phyloP scores from a whole-genome alignment of 2,797 vertebrate genomes.

The Poecilia picta region DNA sequence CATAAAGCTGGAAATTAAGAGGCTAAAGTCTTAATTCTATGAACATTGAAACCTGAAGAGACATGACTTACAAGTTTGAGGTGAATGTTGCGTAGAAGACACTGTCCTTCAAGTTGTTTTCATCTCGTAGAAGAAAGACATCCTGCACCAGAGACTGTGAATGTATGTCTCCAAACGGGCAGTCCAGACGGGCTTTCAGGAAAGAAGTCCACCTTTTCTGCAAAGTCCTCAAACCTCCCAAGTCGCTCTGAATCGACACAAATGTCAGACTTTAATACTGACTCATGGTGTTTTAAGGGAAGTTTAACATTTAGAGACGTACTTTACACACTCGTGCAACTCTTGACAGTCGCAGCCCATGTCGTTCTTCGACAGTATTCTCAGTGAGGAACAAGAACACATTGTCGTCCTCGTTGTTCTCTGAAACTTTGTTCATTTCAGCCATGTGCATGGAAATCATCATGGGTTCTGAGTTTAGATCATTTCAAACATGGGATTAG shows the following conservation, averaged over 20 bases:
- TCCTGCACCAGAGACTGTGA: conserved; percentile 18
- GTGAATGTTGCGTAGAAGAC: conserved; percentile 34
- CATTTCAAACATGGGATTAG: no score
- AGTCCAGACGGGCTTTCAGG: no score
- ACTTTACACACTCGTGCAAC: conserved; percentile 50
- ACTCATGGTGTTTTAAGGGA: background rate
- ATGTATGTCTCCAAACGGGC: conserved; percentile 24
- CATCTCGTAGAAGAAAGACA: conserved; percentile 26
- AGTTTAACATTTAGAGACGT: background rate
- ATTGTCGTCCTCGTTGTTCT: conserved; percentile 1
- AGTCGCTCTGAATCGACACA: conserved; percentile 25
- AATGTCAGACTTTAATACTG: background rate
- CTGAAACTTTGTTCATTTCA: conserved; percentile 14
- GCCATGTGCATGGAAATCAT: conserved; percentile 22
- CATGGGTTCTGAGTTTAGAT: conserved; percentile 38
- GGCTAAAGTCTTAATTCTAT: background rate
- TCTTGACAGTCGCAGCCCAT: conserved; percentile 34
- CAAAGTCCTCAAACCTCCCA: conserved; percentile 23
- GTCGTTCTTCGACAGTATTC: no score
- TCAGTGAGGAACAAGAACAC: conserved; percentile 44
- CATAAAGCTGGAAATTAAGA: background rate
- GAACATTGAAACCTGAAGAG: background rate
- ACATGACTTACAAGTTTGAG: conserved; percentile 22
- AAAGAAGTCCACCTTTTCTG: conserved; percentile 37
- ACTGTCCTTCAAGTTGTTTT: conserved; percentile 8